Evolutionary conservation across 2,113 vertebrate genomes (phyloP), one percentile per base, ranked within the genome.

Genomic region (Poeciliopsis turrubarensis): DNA sequence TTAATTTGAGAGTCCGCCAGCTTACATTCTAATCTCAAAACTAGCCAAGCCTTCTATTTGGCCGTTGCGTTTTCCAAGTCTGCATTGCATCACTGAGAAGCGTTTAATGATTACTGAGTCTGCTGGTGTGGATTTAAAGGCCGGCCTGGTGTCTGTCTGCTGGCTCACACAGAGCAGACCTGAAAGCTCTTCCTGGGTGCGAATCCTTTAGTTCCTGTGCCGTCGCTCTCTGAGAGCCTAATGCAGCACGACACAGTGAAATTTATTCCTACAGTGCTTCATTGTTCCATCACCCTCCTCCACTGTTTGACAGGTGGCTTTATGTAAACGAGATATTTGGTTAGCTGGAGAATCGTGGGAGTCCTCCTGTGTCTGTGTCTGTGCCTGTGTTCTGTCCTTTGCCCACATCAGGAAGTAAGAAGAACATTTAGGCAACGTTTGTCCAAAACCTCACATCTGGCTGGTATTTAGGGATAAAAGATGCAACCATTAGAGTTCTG

Each of bases 61-160:
- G 34, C 32, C 12, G 60, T 87, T 90, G 75, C 82, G 68, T 80
- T 44, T 60, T 3, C 71, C 51, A 32, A 80, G 80, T 51, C 62
- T 70, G 80, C 72, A 47, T 86, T 90, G 82, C 85, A 87, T 87
- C 85, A 85, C 67, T 75, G 78, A 62, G 14, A 41, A 79, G 64
- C 60, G 51, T 79, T 83, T 72, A 73, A 75, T 83, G 81, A 79
- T 83, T 80, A 82, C 76, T 83, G 63, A 67, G 77, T 70, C 74
- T 79, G 60, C 70, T 75, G 68, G 65, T 32, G 44, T 76, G 78
- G 82, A 79, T 80, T 81, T 82, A 72, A 72, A 61, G 63, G 77
- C 73, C 76, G 71, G 80, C 69, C 72, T 70, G 70, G 57, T 65
- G 70, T 86, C 88, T 73, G 65, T 73, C 72, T 66, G 60, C 74